These are phyloP conservation scores for Apistogramma diplotaenia DNA, from an alignment of 2,113 vertebrate genomes.

Conservation along the genomic window DNA sequence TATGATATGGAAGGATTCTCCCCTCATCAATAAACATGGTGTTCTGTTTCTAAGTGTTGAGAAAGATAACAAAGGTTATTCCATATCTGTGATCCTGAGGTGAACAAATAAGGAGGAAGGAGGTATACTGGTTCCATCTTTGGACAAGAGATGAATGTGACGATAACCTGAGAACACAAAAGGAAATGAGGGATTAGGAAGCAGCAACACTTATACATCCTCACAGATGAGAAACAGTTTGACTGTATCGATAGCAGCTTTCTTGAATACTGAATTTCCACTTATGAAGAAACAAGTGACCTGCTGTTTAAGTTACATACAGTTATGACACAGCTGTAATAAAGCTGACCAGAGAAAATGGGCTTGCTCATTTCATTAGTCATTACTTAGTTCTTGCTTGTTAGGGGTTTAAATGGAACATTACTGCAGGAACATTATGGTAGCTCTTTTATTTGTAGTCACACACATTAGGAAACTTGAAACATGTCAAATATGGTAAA, in stretches of 20 bases:
- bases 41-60: background rate
- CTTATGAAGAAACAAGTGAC: no score
- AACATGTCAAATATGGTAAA: no score
- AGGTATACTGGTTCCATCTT: slow-evolving; percentile 87
- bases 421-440: no score
- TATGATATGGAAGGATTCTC: background rate
- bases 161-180: slow-evolving; percentile 84
- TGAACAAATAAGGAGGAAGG: slow-evolving; percentile 91
- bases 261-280: no score
- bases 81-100: slow-evolving; percentile 71
- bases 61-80: slow-evolving; percentile 10
- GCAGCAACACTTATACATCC: background rate
- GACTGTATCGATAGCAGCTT: background rate
- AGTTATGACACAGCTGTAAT: no score
- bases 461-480: no score
- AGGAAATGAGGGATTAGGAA: background rate
- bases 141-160: slow-evolving; percentile 92
- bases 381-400: no score
- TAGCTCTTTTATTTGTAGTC: no score
- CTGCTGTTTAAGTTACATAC: no score
- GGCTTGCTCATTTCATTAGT: no score
- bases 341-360: no score
- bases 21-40: background rate
- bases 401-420: no score
- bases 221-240: background rate